A percentile compares a stretch with the other conserved stretches of the same genome.
These are phyloP conservation scores for Hypena proboscidalis DNA, from an alignment of 2,888 invertebrate species.

Conservation along the genomic window DNA sequence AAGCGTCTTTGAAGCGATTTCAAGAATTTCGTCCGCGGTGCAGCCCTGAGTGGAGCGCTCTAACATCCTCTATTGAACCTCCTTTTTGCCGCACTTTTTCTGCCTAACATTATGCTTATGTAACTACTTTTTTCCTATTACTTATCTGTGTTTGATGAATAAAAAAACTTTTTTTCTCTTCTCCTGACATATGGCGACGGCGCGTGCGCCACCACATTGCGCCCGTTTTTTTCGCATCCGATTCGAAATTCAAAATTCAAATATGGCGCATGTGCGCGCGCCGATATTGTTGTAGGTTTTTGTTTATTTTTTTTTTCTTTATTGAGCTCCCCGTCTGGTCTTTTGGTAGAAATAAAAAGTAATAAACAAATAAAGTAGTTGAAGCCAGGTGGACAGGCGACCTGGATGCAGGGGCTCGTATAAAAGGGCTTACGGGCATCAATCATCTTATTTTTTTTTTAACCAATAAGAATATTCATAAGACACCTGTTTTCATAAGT, in stretches of 20 bases:
- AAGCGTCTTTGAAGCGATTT: no score
- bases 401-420: conserved; percentile 15
- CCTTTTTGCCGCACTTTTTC: conserved; percentile 76
- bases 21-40: no score
- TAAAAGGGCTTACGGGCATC: conserved; percentile 7
- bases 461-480: neutral
- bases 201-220: conserved; percentile 82
- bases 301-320: conserved; percentile 60
- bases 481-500: conserved; percentile 1
- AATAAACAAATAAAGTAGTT: conserved; percentile 58
- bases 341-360: conserved; percentile 48
- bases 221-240: conserved; percentile 82
- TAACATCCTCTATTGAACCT: conserved; percentile 76
- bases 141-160: conserved; percentile 79
- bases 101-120: conserved; percentile 83
- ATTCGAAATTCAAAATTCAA: conserved; percentile 76
- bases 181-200: conserved; percentile 69
- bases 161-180: conserved; percentile 70
- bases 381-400: conserved; percentile 41
- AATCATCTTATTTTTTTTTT: neutral
- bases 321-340: conserved; percentile 60
- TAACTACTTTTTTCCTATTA: conserved; percentile 78
- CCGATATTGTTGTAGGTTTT: conserved; percentile 62
- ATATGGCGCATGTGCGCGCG: conserved; percentile 74
- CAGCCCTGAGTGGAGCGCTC: conserved; percentile 51